Evolutionary conservation across 1,140 invertebrate genomes (phyloP), one percentile per base, ranked within the genome.

Genomic region (Drosophila bipectinata): DNA sequence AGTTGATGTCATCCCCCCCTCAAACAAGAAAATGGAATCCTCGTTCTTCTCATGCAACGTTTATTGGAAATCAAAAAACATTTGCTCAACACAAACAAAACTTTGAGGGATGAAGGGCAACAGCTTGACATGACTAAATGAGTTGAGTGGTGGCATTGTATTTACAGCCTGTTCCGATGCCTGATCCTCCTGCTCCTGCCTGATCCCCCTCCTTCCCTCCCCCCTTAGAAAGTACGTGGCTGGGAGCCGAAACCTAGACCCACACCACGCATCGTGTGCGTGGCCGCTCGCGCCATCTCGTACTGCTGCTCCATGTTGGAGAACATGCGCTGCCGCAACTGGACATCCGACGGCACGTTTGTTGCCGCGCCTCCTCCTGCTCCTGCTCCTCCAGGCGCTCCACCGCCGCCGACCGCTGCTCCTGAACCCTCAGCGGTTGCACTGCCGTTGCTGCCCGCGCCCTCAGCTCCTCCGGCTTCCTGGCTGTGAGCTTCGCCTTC

Each of bases 271-370:
- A 98, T 98, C 1, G 97, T 98, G 92, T 99, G 98, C 0, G 98
- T 99, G 9, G 97, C 96, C 59, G 97, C 96, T 49, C 98, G 92
- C 2, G 98, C 98, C 48, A 98, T 97, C 92, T 98, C 97, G 90
- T 99, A 99, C 90, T 99, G 97, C 72, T 97, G 95, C 84, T 99
- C 98, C 94, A 99, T 96, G 39, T 96, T 95, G 55, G 94, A 94
- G 91, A 99, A 98, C 92, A 98, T 95, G 92, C 98, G 97, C 84
- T 98, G 96, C 83, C 98, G 97, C 83, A 97, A 97, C 77, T 96
- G 95, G 14, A 96, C 94, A 72, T 96, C 95, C 0, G 75, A 56
- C 6, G 83, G 83, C 0, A 88, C 61, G 8, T 58, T 18, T 18
- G n/a, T 8, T 8, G 18, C 68, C n/a, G 15, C 37, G 5, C 3